A percentile compares a stretch with the other conserved stretches of the same genome.
These are phyloP conservation scores for Paramormyrops hopkinsi DNA, from an alignment of 2,797 vertebrate genomes.

Conservation along the genomic window DNA sequence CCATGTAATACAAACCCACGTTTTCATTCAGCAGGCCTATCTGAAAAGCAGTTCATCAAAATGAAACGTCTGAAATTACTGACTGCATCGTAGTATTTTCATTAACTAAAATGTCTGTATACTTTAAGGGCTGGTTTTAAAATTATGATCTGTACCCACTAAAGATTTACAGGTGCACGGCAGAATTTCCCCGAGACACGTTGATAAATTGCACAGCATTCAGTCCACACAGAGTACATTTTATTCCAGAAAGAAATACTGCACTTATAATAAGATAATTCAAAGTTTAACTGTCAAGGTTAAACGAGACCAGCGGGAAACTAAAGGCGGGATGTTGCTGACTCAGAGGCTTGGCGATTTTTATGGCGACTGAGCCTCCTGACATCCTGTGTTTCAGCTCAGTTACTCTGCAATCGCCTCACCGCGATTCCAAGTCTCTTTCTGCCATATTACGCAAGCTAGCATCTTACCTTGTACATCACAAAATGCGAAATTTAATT, in stretches of 20 bases:
- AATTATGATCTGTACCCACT: not conserved
- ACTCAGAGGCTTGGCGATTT: not conserved
- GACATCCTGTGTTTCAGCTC: not conserved
- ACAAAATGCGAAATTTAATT: not conserved
- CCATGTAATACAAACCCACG: not conserved
- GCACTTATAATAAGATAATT: slow-evolving; percentile 12
- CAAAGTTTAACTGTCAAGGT: slow-evolving; percentile 17
- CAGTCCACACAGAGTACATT: slow-evolving; percentile 9
- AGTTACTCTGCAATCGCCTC: not conserved
- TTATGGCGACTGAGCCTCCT: not conserved
- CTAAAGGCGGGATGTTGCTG: not conserved
- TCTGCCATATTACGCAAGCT: not conserved
- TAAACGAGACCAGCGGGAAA: not conserved
- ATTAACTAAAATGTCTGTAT: slow-evolving; percentile 11
- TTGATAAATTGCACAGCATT: not conserved
- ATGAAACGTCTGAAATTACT: not conserved
- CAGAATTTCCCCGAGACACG: not conserved
- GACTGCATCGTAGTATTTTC: slow-evolving; percentile 5
- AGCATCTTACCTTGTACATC: not conserved
- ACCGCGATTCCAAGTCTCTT: not conserved
- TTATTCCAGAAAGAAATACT: slow-evolving; percentile 14
- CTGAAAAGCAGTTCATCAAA: slow-evolving; percentile 7
- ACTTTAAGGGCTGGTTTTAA: not conserved
- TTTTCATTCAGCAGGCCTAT: not conserved
- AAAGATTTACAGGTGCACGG: not conserved